phyloP scores from a whole-genome alignment of 2,797 vertebrate species.

The Acipenser ruthenus region DNA sequence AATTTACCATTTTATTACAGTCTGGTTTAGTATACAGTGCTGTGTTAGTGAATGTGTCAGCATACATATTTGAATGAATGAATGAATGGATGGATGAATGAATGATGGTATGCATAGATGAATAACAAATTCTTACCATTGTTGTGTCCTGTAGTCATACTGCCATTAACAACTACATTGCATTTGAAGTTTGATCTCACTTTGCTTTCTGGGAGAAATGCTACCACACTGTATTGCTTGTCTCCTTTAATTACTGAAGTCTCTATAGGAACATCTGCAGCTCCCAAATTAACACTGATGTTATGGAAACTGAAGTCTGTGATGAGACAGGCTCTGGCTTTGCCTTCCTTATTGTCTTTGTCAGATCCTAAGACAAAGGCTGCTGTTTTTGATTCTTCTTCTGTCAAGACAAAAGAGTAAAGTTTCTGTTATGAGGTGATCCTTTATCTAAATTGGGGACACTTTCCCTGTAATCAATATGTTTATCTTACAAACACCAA shows the following conservation, averaged over 20 bases:
- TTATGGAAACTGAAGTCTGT: conserved; percentile 29
- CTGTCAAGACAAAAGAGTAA: too few species aligned
- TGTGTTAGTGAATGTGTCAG: not conserved
- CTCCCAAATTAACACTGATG: accelerated
- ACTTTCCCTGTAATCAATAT: too few species aligned
- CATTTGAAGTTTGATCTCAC: accelerated
- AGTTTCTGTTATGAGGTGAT: too few species aligned
- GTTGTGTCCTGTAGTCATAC: not conserved
- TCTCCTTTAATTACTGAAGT: not conserved
- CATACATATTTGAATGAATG: not conserved
- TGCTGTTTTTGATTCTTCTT: too few species aligned
- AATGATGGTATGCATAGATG: not conserved
- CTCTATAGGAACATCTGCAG: accelerated
- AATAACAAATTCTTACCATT: not conserved
- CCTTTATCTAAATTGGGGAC: too few species aligned
- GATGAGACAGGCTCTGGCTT: conserved; percentile 32
- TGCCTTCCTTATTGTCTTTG: accelerated
- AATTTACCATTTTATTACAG: too few species aligned
- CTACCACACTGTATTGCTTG: conserved; percentile 30
- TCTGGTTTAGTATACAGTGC: too few species aligned
- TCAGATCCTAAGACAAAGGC: too few species aligned
- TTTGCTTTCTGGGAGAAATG: not conserved
- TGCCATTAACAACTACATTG: accelerated
- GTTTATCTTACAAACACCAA: too few species aligned
- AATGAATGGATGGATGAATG: not conserved